These are phyloP conservation scores for Corydoras maculifer DNA, from an alignment of 2,113 vertebrate species.

Conservation along the genomic window DNA sequence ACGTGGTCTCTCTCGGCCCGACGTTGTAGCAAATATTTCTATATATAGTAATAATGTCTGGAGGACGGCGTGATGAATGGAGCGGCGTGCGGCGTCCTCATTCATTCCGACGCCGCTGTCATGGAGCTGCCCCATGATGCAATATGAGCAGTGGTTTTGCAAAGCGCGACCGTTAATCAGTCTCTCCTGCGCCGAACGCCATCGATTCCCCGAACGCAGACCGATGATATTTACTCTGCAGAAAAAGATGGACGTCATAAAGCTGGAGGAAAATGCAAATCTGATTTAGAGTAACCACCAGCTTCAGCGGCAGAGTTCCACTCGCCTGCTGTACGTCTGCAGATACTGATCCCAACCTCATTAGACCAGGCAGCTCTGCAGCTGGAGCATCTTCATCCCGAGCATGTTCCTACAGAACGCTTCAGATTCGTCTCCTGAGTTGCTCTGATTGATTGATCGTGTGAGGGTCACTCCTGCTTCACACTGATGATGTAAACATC, in stretches of 20 bases:
- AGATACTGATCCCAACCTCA: slow-evolving; percentile 36
- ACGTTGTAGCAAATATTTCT: neutral
- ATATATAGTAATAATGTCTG: neutral
- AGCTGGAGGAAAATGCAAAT: slow-evolving; percentile 33
- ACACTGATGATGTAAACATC: too few relatives aligned
- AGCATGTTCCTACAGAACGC: too few relatives aligned
- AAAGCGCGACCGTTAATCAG: slow-evolving; percentile 37
- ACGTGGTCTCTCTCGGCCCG: neutral
- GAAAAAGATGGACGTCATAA: slow-evolving; percentile 32
- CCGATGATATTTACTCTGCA: slow-evolving; percentile 38
- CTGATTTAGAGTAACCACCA: slow-evolving; percentile 41
- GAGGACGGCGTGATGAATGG: slow-evolving; percentile 8
- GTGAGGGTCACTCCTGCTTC: too few relatives aligned
- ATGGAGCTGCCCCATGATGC: slow-evolving; percentile 34
- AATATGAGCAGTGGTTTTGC: slow-evolving; percentile 24
- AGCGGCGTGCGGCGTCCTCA: slow-evolving; percentile 18
- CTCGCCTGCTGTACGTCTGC: slow-evolving; percentile 30
- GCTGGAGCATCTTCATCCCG: too few relatives aligned
- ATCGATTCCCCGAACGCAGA: slow-evolving; percentile 36
- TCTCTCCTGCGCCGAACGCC: slow-evolving; percentile 24
- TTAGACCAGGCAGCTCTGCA: slow-evolving; percentile 2
- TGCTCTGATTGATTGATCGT: too few relatives aligned
- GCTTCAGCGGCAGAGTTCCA: slow-evolving; percentile 36
- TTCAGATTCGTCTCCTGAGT: too few relatives aligned
- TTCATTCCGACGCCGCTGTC: slow-evolving; percentile 29